Base-by-base conservation (phyloP, 2,113 vertebrate species). In the Suncus etruscus region DNA sequence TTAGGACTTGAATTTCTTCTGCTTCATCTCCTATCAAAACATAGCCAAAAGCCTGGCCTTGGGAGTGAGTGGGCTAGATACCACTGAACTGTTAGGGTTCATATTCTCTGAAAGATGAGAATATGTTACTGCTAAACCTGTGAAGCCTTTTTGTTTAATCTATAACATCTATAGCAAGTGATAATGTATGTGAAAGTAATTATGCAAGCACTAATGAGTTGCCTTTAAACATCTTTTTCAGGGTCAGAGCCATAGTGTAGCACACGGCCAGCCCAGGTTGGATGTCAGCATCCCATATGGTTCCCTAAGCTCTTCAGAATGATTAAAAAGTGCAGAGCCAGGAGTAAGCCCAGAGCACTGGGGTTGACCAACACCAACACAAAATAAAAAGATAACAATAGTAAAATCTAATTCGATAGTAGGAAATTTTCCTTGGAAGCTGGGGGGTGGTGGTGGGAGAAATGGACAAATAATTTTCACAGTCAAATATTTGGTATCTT, bases 1-100 rank as follows among this genome's bases (percentile, higher is more conserved):
- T 77, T 70, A 61, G 78, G 68, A 86, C 9, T 92, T 70, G 45
- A 74, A 45, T 95, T 91, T 77, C 39, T 74, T 91, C 81, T 91
- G 76, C 85, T 93, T 86, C 74, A 61, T 75, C 32, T 89, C 50
- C 11, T 61, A 27, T 91, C 69, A 88, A 83, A 94, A 78, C 11
- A 32, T 87, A 73, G 32, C 51, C 24, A 24, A 39, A 75, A 79
- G 61, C 66, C 63, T 72, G 24, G 32, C n/a, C 31, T 7, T 12
- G 2, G 29, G 75, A 87, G 20, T 58, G 63, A 3, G 18, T 9
- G 48, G 18, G 18, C 69, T 11, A 45, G 77, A 48, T 58, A 8
- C 63, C 47, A 16, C 45, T 77, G 72, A 65, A n/a, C 29, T 80
- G 70, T 39, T 32, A 79, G 3, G 48, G 81, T 61, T 75, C 39